Evolutionary conservation across 1,140 invertebrate genomes (phyloP), one percentile per base, ranked within the genome.

Genomic region (Habropoda laboriosa): DNA sequence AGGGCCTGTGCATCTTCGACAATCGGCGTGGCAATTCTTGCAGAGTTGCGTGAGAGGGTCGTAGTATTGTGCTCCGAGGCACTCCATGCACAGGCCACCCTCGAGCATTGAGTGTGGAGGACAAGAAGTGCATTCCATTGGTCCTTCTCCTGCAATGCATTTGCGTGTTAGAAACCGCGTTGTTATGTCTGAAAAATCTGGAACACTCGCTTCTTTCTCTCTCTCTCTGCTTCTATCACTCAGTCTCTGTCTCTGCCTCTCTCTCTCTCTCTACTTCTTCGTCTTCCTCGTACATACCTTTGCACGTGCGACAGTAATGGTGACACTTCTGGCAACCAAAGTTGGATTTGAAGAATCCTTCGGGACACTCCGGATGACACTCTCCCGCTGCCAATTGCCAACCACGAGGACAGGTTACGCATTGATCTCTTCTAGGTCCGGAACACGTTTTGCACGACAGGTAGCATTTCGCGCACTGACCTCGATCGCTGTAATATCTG

Each of bases 261-360:
- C n/a, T 49, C 16, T 18, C 16, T 49, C 12, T 49, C 47, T 49
- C 47, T 18, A 18, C 16, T 16, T 6, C 16, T 1, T 21, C 16
- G 47, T 21, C 5, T 49, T 49, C 47, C 16, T 6, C 21, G 5
- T 49, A 49, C 8, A 2, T 68, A 96, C 96, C 96, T 90, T 95
- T 95, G 89, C 96, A 97, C 76, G 96, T 96, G 66, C 95, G 95
- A 90, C 96, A 97, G 87, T 96, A 97, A 89, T 97, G 96, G 93
- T 97, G 96, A 88, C 97, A 97, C 88, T 96, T 97, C 83, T 96
- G 96, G 83, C 97, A 97, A 1, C 96, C 96, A 85, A 94, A 96
- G 47, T 95, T 94, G 0, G 95, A 96, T 89, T 96, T 95, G 90
- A 97, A 97, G 90, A 96, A 97, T 27, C 96, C 96, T 90, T 96